Evolutionary conservation across 2,113 vertebrate species (phyloP).

Genomic region (Ariopsis seemanni): DNA sequence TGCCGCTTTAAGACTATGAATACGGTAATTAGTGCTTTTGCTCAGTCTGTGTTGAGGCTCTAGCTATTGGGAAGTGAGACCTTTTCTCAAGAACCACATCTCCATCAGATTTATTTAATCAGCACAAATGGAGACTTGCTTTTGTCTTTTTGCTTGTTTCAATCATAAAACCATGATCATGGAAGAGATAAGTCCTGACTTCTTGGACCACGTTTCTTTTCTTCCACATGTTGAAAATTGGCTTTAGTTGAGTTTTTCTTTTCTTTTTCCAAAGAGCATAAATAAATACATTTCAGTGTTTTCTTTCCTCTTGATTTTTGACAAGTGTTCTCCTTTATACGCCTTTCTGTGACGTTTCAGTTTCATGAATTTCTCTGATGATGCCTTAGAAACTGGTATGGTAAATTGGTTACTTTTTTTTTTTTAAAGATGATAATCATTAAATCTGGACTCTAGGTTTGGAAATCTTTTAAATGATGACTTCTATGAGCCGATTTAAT

Average conservation of each 20-base stretch:
- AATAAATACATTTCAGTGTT: slow-evolving; percentile 22
- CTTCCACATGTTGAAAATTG: background rate
- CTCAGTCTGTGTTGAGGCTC: background rate
- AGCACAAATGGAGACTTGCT: background rate
- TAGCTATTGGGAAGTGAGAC: background rate
- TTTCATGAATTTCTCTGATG: background rate
- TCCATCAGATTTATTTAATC: background rate
- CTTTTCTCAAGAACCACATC: background rate
- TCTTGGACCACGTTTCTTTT: slow-evolving; percentile 4
- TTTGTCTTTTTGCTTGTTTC: background rate
- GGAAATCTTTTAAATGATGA: background rate
- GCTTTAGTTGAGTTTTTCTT: no score
- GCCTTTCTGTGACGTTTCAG: background rate
- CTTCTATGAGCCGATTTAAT: background rate
- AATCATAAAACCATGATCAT: background rate
- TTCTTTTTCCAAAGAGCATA: background rate
- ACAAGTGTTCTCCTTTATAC: slow-evolving; percentile 3
- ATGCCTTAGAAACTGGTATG: background rate
- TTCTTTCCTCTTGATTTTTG: slow-evolving; percentile 16
- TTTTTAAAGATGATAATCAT: background rate
- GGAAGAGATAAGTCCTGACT: background rate
- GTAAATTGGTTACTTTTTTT: background rate
- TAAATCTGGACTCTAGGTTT: background rate
- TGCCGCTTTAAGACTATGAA: no score
- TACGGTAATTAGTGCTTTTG: background rate